Evolutionary conservation across 2,797 vertebrate genomes (phyloP).

Genomic region (Mormyrus hasselquistii): DNA sequence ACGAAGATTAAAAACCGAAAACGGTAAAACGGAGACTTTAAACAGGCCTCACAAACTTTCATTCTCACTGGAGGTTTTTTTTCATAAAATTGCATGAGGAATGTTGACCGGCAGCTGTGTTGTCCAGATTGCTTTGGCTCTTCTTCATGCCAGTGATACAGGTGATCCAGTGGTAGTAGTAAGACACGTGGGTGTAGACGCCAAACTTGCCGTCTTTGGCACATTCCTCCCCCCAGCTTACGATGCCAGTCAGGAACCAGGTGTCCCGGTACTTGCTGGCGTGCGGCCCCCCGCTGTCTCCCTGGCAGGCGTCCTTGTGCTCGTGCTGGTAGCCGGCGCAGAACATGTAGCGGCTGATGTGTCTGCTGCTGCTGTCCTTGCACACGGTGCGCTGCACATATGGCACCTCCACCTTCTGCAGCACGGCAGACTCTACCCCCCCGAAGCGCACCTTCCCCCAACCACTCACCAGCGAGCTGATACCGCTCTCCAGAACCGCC

Average conservation of each 20-base stretch:
- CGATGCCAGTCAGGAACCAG: slow-evolving; percentile 87
- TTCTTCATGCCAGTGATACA: slow-evolving; percentile 40
- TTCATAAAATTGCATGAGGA: not conserved
- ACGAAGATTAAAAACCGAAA: not conserved
- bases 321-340: slow-evolving; percentile 68
- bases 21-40: not conserved
- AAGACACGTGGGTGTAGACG: slow-evolving; percentile 82
- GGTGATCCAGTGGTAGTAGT: slow-evolving; percentile 64
- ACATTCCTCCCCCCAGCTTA: slow-evolving; percentile 94
- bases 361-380: slow-evolving; percentile 64
- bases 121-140: not conserved
- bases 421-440: slow-evolving; percentile 56
- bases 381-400: slow-evolving; percentile 71
- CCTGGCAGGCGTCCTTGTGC: slow-evolving; percentile 77
- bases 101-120: not conserved
- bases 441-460: slow-evolving; percentile 65
- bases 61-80: not conserved
- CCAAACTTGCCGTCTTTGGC: slow-evolving; percentile 81
- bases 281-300: slow-evolving; percentile 89
- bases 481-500: slow-evolving; percentile 52
- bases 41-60: not conserved
- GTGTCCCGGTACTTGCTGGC: slow-evolving; percentile 64
- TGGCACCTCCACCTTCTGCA: slow-evolving; percentile 76
- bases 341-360: slow-evolving; percentile 80
- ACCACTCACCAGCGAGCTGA: slow-evolving; percentile 73